Conservation (phyloP, 2,797 vertebrate genomes). For the Babyrousa celebensis region DNA sequence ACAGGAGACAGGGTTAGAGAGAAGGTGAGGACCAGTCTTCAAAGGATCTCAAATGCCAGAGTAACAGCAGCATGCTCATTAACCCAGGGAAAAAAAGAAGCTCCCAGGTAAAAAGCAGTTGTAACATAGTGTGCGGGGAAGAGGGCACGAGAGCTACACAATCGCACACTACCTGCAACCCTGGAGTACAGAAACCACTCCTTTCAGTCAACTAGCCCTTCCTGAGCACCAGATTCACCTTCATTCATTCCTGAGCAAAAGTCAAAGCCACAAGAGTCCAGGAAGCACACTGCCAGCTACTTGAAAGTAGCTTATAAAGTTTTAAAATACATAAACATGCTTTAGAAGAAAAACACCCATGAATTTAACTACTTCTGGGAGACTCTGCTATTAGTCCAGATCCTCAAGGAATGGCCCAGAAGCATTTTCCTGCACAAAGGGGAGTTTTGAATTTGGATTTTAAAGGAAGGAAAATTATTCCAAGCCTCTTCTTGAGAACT, state of each 20-base stretch:
- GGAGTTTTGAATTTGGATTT: conserved; percentile 31
- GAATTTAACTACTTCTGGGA: not conserved
- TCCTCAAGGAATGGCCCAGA: not conserved
- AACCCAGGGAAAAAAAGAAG: not conserved
- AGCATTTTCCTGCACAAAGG: not conserved
- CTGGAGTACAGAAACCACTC: not conserved
- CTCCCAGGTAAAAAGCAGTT: not conserved
- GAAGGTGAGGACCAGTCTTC: not conserved
- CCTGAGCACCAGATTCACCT: not conserved
- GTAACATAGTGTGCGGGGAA: not conserved
- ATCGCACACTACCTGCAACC: not conserved
- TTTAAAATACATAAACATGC: not conserved
- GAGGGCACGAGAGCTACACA: not conserved
- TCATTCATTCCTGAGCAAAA: no score
- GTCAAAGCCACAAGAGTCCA: not conserved
- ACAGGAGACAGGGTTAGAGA: not conserved
- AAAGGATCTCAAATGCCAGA: not conserved
- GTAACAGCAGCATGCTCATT: not conserved
- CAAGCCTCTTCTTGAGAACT: conserved; percentile 61
- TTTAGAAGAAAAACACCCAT: not conserved
- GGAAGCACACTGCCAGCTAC: not conserved
- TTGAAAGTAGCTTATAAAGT: not conserved
- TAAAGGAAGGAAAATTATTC: conserved; percentile 62
- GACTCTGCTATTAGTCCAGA: not conserved
- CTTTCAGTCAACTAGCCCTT: not conserved